Conservation (phyloP, 2,888 invertebrate genomes). For the Erannis defoliaria region DNA sequence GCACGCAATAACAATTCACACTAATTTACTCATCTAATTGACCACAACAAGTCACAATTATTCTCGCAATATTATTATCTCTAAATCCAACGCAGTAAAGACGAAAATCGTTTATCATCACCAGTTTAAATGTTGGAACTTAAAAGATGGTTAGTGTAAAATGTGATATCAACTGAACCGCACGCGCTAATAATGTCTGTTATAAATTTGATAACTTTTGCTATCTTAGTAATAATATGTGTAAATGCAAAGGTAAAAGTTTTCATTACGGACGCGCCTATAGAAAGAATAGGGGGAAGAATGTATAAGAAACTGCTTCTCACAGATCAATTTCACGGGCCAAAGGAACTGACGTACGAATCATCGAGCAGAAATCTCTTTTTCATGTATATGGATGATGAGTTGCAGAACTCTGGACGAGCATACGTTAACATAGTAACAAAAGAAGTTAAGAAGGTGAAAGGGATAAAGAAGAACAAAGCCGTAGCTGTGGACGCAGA, state of each 20-base stretch:
- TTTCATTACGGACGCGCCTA: conserved; percentile 65
- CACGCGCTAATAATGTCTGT: conserved; percentile 55
- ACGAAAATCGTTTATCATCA: conserved; percentile 47
- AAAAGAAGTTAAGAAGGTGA: conserved; percentile 65
- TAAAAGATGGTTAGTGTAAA: conserved; percentile 58
- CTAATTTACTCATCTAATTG: conserved; percentile 63
- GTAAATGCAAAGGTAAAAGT: conserved; percentile 63
- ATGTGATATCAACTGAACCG: conserved; percentile 49
- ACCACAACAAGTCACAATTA: conserved; percentile 48
- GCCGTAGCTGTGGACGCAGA: conserved; percentile 74
- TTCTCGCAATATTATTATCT: conserved; percentile 30
- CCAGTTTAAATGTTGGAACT: conserved; percentile 54
- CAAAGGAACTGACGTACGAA: conserved; percentile 76
- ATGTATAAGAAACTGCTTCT: conserved; percentile 72
- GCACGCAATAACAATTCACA: conserved; percentile 53
- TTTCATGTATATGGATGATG: conserved; percentile 80
- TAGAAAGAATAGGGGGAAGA: conserved; percentile 69
- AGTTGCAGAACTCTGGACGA: conserved; percentile 71
- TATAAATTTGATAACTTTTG: conserved; percentile 47
- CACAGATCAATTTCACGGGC: conserved; percentile 63
- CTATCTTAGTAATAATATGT: conserved; percentile 51
- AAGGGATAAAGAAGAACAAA: conserved; percentile 72
- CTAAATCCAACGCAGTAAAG: conserved; percentile 47
- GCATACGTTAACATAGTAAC: conserved; percentile 72
- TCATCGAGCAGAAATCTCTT: conserved; percentile 74